Evolutionary conservation across 2,888 invertebrate genomes (phyloP).

Genomic region (Lymantria dispar): DNA sequence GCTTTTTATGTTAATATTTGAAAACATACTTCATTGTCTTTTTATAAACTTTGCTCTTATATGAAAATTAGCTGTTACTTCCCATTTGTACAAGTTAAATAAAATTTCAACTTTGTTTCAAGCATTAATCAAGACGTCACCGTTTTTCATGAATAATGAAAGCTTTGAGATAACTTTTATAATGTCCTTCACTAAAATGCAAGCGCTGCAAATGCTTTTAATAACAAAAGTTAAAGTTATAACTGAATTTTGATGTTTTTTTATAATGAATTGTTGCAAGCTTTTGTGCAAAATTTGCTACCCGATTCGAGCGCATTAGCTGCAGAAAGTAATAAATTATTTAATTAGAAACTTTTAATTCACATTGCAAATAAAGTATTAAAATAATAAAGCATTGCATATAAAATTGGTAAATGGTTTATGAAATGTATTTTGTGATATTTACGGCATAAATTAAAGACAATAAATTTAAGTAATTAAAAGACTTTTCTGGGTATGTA

Average conservation of each 20-base stretch:
- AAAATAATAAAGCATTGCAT: no score
- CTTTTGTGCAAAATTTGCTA: constrained; percentile 1
- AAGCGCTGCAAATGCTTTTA: constrained; percentile 32
- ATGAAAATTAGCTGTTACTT: constrained; percentile 33
- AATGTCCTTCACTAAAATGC: constrained; percentile 28
- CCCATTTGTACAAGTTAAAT: constrained; percentile 37
- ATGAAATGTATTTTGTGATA: no score
- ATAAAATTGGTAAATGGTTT: no score
- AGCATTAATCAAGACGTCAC: constrained; percentile 53
- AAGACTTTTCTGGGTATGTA: no score
- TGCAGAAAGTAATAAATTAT: not conserved
- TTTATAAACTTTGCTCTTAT: constrained; percentile 26
- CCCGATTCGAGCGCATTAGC: not conserved
- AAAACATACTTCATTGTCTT: constrained; percentile 25
- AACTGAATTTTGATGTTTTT: constrained; percentile 8
- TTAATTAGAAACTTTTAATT: not conserved
- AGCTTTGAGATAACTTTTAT: constrained; percentile 35
- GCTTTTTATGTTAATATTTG: constrained; percentile 6
- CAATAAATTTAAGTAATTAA: no score
- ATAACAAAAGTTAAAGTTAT: constrained; percentile 16
- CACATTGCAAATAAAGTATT: no score
- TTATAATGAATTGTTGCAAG: constrained; percentile 2
- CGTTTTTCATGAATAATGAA: constrained; percentile 53
- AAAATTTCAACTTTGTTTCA: constrained; percentile 49
- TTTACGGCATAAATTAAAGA: no score